Evolutionary conservation across 64 coral and sea anemone genomes (phyloP).

Genomic region (Stichodactyla mertensii): DNA sequence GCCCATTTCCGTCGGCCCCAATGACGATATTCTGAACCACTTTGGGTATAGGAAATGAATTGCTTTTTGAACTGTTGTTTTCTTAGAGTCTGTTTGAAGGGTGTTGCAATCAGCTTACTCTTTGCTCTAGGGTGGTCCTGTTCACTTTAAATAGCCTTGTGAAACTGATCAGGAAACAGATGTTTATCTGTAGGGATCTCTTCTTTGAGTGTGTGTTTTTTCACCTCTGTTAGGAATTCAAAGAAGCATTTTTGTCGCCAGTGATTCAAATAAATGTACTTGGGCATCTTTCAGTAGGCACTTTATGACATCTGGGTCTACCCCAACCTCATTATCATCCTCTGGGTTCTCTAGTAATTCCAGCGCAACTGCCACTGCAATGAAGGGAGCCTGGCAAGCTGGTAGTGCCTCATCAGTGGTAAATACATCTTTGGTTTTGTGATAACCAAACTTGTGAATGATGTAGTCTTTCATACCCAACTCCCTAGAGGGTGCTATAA

Average conservation of each 20-base stretch:
- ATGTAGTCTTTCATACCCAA: constrained; percentile 28
- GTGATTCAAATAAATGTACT: constrained; percentile 8
- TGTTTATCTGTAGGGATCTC: constrained; percentile 9
- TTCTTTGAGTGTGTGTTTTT: not conserved
- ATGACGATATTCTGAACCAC: too few species aligned
- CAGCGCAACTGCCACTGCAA: not conserved
- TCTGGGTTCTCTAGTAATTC: not conserved
- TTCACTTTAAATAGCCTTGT: constrained; percentile 2
- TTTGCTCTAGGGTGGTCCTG: constrained; percentile 10
- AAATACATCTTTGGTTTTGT: constrained; percentile 31
- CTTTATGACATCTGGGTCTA: not conserved
- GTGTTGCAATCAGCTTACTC: constrained; percentile 13
- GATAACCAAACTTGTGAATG: not conserved
- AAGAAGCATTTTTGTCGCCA: constrained; percentile 27
- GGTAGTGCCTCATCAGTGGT: constrained; percentile 32
- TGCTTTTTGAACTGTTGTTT: not conserved
- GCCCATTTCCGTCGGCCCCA: too few species aligned
- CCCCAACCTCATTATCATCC: not conserved
- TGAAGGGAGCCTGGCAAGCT: not conserved
- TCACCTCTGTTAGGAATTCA: not conserved
- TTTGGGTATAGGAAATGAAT: too few species aligned
- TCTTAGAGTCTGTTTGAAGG: not conserved
- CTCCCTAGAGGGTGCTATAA: not conserved
- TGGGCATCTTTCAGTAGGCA: constrained; percentile 19
- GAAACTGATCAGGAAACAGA: constrained; percentile 12